Evolutionary conservation across 2,113 vertebrate genomes (phyloP), one percentile per base, ranked within the genome.

Genomic region (Abramis brama): DNA sequence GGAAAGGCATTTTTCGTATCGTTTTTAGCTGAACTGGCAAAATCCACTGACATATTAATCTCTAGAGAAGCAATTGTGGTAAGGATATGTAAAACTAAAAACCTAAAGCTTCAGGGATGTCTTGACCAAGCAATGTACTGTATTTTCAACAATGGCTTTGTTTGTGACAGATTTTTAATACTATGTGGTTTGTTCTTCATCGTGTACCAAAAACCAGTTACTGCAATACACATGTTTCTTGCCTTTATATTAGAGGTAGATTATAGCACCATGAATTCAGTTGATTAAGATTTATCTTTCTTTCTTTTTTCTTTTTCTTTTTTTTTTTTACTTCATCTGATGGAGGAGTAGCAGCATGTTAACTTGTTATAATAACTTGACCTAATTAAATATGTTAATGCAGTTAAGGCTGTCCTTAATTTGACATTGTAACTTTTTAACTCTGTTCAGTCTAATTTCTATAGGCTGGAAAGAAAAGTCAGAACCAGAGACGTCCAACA

Each of bases 41-140:
- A 77, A 5, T 10, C 73, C 9, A 73, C 10, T 52, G 59, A 36
- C 60, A 9, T 12, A 59, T 66, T 60, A 30, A 75, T 84, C 17
- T 52, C 71, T 73, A n/a, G 45, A 27, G 17, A 55, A 30, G 39
- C 5, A 74, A 47, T 59, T 47, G 77, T 57, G 77, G 47, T 39
- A 77, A 66, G 60, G 81, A 30, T 43, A 60, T 83, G 33, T 82
- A 82, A 85, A 55, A 66, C 50, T 52, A 11, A 83, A 47, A 57
- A 57, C 0, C n/a, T 77, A 19, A 43, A 75, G 64, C 77, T 50
- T 66, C 30, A 70, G 27, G 76, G n/a, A 25, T 50, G 43, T 76
- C 1, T 55, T 76, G 39, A 85, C 36, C 70, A 59, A 36, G 1
- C 15, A 70, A 50, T 74, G 43, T 25, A 59, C 71, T 66, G 27